Evolutionary conservation across 2,888 invertebrate species (phyloP).

Genomic region (Philhelius pedissequus): DNA sequence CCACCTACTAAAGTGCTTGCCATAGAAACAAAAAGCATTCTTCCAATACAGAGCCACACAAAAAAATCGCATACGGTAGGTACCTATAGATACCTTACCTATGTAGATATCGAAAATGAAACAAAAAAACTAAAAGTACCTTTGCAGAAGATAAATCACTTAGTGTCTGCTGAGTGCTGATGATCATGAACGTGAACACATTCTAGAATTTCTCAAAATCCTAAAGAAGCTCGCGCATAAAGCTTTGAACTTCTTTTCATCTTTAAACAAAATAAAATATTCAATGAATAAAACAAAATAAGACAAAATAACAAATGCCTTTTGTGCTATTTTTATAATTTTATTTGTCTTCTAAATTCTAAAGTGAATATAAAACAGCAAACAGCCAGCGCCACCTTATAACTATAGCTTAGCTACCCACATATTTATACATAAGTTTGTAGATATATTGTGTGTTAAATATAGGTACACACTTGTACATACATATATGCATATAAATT

Average conservation of each 20-base stretch:
- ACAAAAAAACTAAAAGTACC: background rate
- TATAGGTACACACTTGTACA: too few relatives aligned
- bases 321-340: conserved; percentile 53
- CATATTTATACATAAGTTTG: too few relatives aligned
- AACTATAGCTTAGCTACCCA: too few relatives aligned
- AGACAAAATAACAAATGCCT: conserved; percentile 21
- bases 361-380: conserved; percentile 14
- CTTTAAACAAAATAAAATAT: conserved; percentile 42
- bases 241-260: conserved; percentile 61
- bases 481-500: background rate
- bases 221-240: conserved; percentile 13
- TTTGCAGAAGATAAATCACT: conserved; percentile 52
- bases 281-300: background rate
- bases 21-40: conserved; percentile 10
- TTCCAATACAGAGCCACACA: background rate
- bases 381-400: too few relatives aligned
- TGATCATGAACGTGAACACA: conserved; percentile 41
- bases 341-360: background rate
- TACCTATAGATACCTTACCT: too few relatives aligned
- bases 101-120: too few relatives aligned
- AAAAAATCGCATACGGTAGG: too few relatives aligned
- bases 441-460: background rate
- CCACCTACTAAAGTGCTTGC: background rate
- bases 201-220: conserved; percentile 27
- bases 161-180: background rate